Percentiles rank a stretch among this genome's conserved stretches.
Conservation (phyloP, 2,888 invertebrate genomes). For the Oscheius sp. region DNA sequence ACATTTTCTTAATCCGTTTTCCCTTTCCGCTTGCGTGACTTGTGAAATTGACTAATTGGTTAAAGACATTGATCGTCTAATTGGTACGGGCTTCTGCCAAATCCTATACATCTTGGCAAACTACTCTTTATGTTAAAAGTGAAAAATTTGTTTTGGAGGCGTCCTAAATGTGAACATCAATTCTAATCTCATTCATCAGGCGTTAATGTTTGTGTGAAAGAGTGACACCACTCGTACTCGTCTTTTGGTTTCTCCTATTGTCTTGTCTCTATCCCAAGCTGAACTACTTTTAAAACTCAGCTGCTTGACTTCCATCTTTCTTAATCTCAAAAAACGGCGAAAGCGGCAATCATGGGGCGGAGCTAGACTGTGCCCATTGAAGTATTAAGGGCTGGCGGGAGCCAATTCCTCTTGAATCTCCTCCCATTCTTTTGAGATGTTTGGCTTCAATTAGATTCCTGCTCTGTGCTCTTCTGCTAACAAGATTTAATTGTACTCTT, state of each 20-base stretch:
- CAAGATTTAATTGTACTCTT: constrained; percentile 14
- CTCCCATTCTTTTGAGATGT: neutral
- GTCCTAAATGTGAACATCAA: too few species aligned
- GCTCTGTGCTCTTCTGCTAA: constrained; percentile 19
- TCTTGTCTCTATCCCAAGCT: neutral
- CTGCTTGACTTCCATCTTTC: too few species aligned
- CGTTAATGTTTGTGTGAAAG: neutral
- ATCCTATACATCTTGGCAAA: constrained; percentile 3
- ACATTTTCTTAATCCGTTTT: neutral
- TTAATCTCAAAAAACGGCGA: too few species aligned
- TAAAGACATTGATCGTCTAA: constrained; percentile 20
- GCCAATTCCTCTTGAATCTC: neutral
- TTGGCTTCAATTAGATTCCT: neutral
- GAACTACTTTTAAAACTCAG: too few species aligned
- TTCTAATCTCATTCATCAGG: neutral
- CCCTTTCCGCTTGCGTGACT: neutral
- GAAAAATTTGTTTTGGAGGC: too few species aligned
- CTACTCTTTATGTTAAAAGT: too few species aligned
- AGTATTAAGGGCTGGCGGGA: neutral
- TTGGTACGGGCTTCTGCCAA: constrained; percentile 18
- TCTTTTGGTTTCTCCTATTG: too few species aligned
- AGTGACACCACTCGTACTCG: too few species aligned
- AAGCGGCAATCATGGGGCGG: neutral
- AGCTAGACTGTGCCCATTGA: neutral
- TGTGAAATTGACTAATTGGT: constrained; percentile 23